Base-by-base conservation (phyloP, 2,888 invertebrate species). In the Metacarcinus magister region DNA sequence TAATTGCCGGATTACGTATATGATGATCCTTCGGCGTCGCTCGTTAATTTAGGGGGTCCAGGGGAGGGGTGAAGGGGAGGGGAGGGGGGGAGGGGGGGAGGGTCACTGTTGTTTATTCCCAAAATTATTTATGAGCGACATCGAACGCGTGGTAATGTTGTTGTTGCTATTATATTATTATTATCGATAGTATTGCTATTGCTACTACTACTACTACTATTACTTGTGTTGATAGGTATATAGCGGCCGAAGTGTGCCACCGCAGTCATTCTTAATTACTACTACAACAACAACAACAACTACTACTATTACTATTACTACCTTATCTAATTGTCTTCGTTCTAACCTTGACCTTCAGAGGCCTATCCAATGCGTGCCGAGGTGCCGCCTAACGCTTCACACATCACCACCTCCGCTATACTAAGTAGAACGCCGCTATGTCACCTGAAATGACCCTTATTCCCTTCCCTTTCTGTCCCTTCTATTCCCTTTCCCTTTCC, bases 21-120 rank as follows among this genome's bases (percentile, higher is more conserved):
- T 87, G 87, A 87, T 87, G 87, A 87, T 87, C 87, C 87, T 87
- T 87, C 87, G 87, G 87, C 87, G 87, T 87, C 87, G 87, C 87
- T 87, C 87, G 87, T 87, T 87, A 87, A 87, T 87, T 87, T 87
- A 32, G 87, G 32, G 87, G 87, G 28, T 5, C 10, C n/a, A n/a
- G 67, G n/a, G 67, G 67, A 75, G n/a, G 3, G n/a, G 32, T 8
- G 32, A 13, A 32, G 82, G 32, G 39, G 10, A 13, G 32, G 87
- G 87, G 87, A 39, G 39, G 39, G 39, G 39, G 87, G 7, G 39
- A 87, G 16, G 16, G 87, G 87, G 39, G 16, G 39, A 39, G 87
- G 32, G 87, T 16, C 32, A 87, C 87, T 32, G 13, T 87, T 87
- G 87, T 87, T 87, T 87, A 87, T 87, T 87, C 87, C 87, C 87